Conservation (phyloP, 2,888 invertebrate genomes). For the Hofmannophila pseudospretella region DNA sequence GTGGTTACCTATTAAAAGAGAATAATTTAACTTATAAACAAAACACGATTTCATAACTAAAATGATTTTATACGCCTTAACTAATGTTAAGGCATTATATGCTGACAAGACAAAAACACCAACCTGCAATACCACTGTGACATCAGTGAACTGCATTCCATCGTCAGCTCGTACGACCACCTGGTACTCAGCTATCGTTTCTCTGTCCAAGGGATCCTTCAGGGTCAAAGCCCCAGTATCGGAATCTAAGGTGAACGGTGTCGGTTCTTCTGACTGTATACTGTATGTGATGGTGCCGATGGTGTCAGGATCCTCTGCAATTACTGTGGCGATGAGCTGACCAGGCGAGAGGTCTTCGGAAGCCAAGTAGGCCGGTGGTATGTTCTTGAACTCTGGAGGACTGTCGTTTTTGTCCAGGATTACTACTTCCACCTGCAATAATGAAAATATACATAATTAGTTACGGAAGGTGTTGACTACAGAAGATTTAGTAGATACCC, state of each 20-base stretch:
- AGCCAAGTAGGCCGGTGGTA: constrained; percentile 84
- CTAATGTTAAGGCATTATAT: too few species aligned
- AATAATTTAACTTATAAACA: too few species aligned
- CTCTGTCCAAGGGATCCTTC: constrained; percentile 89
- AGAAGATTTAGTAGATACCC: too few species aligned
- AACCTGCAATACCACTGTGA: constrained; percentile 88
- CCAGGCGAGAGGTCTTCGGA: constrained; percentile 92
- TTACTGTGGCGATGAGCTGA: constrained; percentile 85
- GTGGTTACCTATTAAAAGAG: too few species aligned
- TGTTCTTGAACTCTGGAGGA: constrained; percentile 91
- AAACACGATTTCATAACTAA: too few species aligned
- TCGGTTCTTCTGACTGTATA: constrained; percentile 81
- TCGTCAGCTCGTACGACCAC: constrained; percentile 91
- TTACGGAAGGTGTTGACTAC: too few species aligned
- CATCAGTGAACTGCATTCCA: constrained; percentile 91
- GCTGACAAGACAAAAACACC: constrained; percentile 44
- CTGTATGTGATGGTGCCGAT: constrained; percentile 87
- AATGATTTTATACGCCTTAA: too few species aligned
- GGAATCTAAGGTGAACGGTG: constrained; percentile 85
- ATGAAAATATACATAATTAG: too few species aligned
- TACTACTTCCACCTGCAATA: constrained; percentile 88
- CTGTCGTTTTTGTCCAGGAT: constrained; percentile 96
- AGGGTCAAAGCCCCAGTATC: constrained; percentile 85
- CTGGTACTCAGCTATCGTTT: constrained; percentile 87
- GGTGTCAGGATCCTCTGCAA: constrained; percentile 91